Percentiles rank a stretch among this genome's conserved stretches.
phyloP scores from a whole-genome alignment of 2,797 vertebrate genomes.

The Lacerta bilineata region DNA sequence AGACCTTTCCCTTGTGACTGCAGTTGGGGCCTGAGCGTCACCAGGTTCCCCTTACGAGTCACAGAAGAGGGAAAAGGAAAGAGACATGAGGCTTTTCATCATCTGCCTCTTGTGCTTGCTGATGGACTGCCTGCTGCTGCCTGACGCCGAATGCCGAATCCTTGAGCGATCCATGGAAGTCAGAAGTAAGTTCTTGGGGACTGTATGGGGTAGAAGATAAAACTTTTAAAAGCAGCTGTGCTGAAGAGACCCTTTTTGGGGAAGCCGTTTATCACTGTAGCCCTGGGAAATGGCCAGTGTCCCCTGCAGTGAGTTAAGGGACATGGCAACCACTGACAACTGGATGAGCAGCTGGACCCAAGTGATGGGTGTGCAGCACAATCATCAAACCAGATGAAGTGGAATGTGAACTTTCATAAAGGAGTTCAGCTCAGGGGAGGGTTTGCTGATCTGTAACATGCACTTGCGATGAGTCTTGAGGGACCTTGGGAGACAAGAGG shows the following conservation, averaged over 20 bases:
- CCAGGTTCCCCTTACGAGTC: rapidly evolving
- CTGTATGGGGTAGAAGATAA: too few species aligned
- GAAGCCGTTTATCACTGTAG: background rate
- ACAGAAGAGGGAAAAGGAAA: rapidly evolving
- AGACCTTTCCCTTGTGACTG: background rate
- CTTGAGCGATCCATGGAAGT: conserved; percentile 74
- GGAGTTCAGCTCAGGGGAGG: background rate
- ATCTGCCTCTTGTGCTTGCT: conserved; percentile 79
- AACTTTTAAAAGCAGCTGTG: background rate
- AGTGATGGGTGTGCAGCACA: background rate
- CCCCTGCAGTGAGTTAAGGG: background rate
- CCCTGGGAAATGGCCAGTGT: background rate
- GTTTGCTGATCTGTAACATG: background rate
- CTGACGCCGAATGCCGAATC: conserved; percentile 39
- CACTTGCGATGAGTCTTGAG: background rate
- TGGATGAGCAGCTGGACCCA: background rate
- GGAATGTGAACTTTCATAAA: background rate
- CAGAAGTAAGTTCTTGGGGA: conserved; percentile 78
- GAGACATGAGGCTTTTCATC: conserved; percentile 74
- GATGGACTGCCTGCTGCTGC: conserved; percentile 74
- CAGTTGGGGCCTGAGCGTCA: background rate
- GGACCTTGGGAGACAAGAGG: too few species aligned
- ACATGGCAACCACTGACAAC: background rate
- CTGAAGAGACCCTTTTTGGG: background rate
- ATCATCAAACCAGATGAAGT: background rate